Conservation (phyloP, 1,140 invertebrate species). For the Drosophila yakuba region DNA sequence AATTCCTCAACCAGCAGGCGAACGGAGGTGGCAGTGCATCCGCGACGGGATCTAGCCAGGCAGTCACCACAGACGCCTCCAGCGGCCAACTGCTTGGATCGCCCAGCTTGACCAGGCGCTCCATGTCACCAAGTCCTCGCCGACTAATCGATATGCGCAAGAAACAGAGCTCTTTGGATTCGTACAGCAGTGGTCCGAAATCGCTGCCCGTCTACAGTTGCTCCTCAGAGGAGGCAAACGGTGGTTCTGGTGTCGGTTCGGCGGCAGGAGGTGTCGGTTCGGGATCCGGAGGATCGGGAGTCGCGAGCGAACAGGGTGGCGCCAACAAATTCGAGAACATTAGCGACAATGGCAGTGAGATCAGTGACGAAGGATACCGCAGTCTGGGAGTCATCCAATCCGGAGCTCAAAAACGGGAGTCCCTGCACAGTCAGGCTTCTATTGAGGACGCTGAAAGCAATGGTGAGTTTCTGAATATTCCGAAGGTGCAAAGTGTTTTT, state of each 20-base stretch:
- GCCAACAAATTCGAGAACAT: slow-evolving; percentile 86
- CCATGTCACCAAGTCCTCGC: slow-evolving; percentile 85
- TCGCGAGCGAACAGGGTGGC: slow-evolving; percentile 64
- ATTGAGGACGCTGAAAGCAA: slow-evolving; percentile 89
- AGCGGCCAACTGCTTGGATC: slow-evolving; percentile 41
- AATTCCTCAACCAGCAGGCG: slow-evolving; percentile 66
- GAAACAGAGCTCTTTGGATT: slow-evolving; percentile 74
- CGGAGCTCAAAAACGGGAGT: slow-evolving; percentile 87
- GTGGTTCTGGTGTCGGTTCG: not conserved
- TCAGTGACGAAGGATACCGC: slow-evolving; percentile 94
- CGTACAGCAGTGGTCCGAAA: slow-evolving; percentile 63
- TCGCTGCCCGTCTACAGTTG: slow-evolving; percentile 53
- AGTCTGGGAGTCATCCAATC: slow-evolving; percentile 90
- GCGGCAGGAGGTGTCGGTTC: not conserved
- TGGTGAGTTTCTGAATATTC: slow-evolving; percentile 85
- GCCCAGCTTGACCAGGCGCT: slow-evolving; percentile 58
- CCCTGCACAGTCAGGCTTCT: slow-evolving; percentile 88
- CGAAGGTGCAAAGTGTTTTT: not conserved
- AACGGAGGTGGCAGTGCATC: slow-evolving; percentile 25
- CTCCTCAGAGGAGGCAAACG: slow-evolving; percentile 32
- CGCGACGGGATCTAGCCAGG: slow-evolving; percentile 2
- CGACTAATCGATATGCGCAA: slow-evolving; percentile 78
- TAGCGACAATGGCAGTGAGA: slow-evolving; percentile 93
- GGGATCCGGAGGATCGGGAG: not conserved
- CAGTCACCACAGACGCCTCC: slow-evolving; percentile 3